Percentiles rank a stretch among this genome's conserved stretches.
phyloP scores from a whole-genome alignment of 2,888 invertebrate genomes.

The Brachypalpus laphriformis region DNA sequence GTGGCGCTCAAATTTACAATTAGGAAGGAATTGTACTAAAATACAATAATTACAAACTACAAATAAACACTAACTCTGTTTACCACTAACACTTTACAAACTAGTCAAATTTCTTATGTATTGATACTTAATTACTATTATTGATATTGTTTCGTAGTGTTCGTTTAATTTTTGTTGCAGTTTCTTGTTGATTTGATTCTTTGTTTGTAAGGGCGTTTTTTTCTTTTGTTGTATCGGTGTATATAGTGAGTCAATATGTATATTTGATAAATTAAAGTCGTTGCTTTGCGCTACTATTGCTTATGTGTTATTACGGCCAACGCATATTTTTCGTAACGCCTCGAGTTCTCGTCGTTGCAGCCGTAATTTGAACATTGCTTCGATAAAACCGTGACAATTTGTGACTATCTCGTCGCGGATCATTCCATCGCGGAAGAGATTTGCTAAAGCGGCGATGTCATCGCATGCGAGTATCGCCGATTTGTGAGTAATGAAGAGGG shows the following conservation, averaged over 20 bases:
- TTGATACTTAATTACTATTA: slow-evolving; percentile 47
- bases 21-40: not conserved
- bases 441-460: slow-evolving; percentile 91
- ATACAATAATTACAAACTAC: slow-evolving; percentile 17
- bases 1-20: not conserved
- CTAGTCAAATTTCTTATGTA: slow-evolving; percentile 33
- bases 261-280: slow-evolving; percentile 15
- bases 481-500: slow-evolving; percentile 90
- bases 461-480: slow-evolving; percentile 89
- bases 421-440: slow-evolving; percentile 90
- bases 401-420: slow-evolving; percentile 90
- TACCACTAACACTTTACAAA: slow-evolving; percentile 14
- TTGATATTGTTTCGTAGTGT: slow-evolving; percentile 51
- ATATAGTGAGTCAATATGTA: slow-evolving; percentile 47
- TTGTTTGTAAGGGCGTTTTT: slow-evolving; percentile 26
- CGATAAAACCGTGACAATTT: slow-evolving; percentile 95
- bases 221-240: slow-evolving; percentile 1
- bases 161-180: slow-evolving; percentile 26
- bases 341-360: slow-evolving; percentile 83
- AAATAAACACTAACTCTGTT: slow-evolving; percentile 5
- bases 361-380: slow-evolving; percentile 92
- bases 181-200: slow-evolving; percentile 16
- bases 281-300: slow-evolving; percentile 31
- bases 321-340: slow-evolving; percentile 79
- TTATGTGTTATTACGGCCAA: slow-evolving; percentile 79